phyloP scores from a whole-genome alignment of 2,888 invertebrate genomes.

The Microdon myrmicae region DNA sequence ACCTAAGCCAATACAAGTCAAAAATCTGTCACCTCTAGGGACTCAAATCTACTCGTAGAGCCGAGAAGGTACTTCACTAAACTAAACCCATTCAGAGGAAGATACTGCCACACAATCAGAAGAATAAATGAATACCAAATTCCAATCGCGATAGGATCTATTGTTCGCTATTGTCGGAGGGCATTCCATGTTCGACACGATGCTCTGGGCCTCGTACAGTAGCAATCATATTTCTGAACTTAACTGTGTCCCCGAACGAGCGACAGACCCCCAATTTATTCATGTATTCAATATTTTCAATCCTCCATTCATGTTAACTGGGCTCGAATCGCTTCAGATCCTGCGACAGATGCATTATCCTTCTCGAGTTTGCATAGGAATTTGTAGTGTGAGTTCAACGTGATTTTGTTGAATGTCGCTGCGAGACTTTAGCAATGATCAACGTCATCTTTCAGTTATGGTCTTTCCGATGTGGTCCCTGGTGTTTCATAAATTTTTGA shows the following conservation, averaged over 20 bases:
- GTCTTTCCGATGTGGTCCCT: conserved; percentile 23
- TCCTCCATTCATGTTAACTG: conserved; percentile 22
- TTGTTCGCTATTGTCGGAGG: conserved; percentile 45
- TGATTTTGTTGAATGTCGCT: conserved; percentile 36
- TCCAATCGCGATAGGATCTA: conserved; percentile 40
- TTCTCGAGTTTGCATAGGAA: conserved; percentile 42
- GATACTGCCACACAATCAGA: conserved; percentile 28
- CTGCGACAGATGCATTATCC: conserved; percentile 30
- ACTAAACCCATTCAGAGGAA: conserved; percentile 16
- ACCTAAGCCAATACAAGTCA: conserved; percentile 39
- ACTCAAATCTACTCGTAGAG: too few species aligned
- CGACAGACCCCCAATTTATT: conserved; percentile 31
- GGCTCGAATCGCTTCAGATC: too few species aligned
- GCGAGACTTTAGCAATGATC: conserved; percentile 29
- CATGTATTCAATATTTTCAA: conserved; percentile 49
- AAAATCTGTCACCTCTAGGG: conserved; percentile 48
- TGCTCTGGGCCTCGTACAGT: conserved; percentile 32
- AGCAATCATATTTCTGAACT: conserved; percentile 51
- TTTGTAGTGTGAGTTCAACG: conserved; percentile 35
- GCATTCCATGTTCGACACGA: conserved; percentile 43
- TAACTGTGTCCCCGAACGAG: conserved; percentile 14
- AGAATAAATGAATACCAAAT: conserved; percentile 50
- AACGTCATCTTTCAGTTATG: conserved; percentile 46
- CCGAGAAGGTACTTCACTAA: too few species aligned
- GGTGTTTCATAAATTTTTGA: conserved; percentile 52